phyloP scores from a whole-genome alignment of 2,888 invertebrate genomes.

The Monochamus alternatus region DNA sequence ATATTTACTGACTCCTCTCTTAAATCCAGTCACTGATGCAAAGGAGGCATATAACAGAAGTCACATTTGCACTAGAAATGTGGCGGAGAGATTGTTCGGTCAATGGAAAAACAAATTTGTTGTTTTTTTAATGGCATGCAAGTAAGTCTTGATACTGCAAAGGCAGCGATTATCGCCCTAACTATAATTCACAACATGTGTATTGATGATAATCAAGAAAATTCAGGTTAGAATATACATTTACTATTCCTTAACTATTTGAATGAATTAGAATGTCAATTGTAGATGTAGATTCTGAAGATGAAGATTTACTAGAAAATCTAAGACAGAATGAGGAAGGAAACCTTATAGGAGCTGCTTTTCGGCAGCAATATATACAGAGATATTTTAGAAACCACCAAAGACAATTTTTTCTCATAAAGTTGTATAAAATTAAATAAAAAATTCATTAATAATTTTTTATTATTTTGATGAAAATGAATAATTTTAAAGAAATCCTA shows the following conservation, averaged over 20 bases:
- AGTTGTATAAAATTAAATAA: no score
- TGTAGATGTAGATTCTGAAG: background rate
- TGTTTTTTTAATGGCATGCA: background rate
- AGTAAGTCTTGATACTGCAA: background rate
- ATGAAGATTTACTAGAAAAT: background rate
- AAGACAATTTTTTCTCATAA: no score
- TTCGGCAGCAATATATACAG: background rate
- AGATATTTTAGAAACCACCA: background rate
- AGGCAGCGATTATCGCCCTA: background rate
- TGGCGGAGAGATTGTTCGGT: constrained; percentile 5
- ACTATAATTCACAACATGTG: background rate
- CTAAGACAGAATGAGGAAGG: background rate
- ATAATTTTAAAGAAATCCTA: no score
- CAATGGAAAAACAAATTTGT: background rate
- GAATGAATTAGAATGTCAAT: background rate
- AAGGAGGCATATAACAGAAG: constrained; percentile 9
- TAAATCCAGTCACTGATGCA: constrained; percentile 21
- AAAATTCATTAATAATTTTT: no score
- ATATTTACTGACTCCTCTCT: constrained; percentile 22
- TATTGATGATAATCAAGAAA: background rate
- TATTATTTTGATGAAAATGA: no score
- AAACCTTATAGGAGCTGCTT: background rate
- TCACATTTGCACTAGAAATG: constrained; percentile 25
- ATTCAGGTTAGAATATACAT: no score
- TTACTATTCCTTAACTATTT: no score